Conservation (phyloP, 2,797 vertebrate genomes). For the Anomalospiza imberbis region DNA sequence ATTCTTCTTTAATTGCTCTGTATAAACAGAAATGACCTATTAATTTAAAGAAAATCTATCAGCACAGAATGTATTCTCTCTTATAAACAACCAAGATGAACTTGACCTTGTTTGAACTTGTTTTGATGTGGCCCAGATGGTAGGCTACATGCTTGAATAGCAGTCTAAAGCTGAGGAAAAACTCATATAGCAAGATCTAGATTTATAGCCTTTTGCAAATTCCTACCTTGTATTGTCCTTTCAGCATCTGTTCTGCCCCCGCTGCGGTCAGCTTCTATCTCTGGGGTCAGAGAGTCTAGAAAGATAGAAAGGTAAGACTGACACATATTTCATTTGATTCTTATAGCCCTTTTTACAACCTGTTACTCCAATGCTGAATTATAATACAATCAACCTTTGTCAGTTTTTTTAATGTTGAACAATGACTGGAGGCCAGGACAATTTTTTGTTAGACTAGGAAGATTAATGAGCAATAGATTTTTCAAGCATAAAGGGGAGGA, state of each 20-base stretch:
- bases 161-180: constrained; percentile 91
- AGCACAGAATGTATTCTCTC: constrained; percentile 73
- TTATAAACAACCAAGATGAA: constrained; percentile 84
- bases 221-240: constrained; percentile 99
- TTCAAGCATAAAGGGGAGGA: not conserved
- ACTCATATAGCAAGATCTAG: constrained; percentile 89
- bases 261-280: constrained; percentile 99
- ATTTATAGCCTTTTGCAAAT: constrained; percentile 98
- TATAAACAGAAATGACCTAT: constrained; percentile 78
- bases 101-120: constrained; percentile 93
- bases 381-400: constrained; percentile 74
- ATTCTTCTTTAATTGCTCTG: constrained; percentile 74
- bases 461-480: constrained; percentile 62
- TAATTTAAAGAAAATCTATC: constrained; percentile 81
- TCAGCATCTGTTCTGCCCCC: constrained; percentile 99
- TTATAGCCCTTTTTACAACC: constrained; percentile 71
- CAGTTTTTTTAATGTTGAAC: constrained; percentile 72
- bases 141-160: constrained; percentile 96
- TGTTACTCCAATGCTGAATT: constrained; percentile 72
- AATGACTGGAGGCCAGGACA: constrained; percentile 59
- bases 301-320: constrained; percentile 89
- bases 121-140: constrained; percentile 98
- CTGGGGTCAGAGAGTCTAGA: constrained; percentile 99
- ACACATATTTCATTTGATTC: constrained; percentile 83
- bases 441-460: constrained; percentile 55